Percentiles rank a stretch among this genome's conserved stretches.
Conservation (phyloP, 2,888 invertebrate genomes). For the Rhagonycha fulva region DNA sequence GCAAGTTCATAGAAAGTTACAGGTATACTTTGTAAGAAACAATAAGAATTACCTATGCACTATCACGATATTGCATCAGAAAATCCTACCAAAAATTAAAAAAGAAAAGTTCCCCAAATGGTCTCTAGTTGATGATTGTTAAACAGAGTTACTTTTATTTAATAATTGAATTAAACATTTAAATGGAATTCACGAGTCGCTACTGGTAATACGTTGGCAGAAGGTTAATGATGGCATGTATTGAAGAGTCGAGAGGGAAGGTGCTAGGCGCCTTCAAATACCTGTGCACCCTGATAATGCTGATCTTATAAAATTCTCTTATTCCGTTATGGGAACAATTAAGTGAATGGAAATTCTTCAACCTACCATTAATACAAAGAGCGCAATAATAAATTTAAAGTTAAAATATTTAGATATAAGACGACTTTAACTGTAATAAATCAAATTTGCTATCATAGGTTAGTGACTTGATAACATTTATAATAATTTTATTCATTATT, state of each 20-base stretch:
- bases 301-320: conserved; percentile 2
- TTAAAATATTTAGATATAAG: not conserved
- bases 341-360: conserved; percentile 13
- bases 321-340: conserved; percentile 1
- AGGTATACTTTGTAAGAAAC: not conserved
- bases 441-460: not conserved
- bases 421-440: not conserved
- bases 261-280: conserved; percentile 17
- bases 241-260: conserved; percentile 3
- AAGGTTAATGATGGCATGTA: conserved; percentile 8
- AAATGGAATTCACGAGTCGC: conserved; percentile 5
- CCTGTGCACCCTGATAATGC: conserved; percentile 10
- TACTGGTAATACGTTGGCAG: conserved; percentile 1
- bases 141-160: not conserved
- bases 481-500: not conserved
- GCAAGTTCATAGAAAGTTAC: not conserved
- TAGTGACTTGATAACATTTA: not conserved
- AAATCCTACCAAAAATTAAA: not conserved
- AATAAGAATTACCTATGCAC: not conserved
- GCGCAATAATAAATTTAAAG: not conserved
- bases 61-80: not conserved
- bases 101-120: not conserved
- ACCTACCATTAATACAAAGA: not conserved
- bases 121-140: not conserved
- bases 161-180: not conserved